phyloP scores from a whole-genome alignment of 2,888 invertebrate species.

The Drosophila peninsularis region DNA sequence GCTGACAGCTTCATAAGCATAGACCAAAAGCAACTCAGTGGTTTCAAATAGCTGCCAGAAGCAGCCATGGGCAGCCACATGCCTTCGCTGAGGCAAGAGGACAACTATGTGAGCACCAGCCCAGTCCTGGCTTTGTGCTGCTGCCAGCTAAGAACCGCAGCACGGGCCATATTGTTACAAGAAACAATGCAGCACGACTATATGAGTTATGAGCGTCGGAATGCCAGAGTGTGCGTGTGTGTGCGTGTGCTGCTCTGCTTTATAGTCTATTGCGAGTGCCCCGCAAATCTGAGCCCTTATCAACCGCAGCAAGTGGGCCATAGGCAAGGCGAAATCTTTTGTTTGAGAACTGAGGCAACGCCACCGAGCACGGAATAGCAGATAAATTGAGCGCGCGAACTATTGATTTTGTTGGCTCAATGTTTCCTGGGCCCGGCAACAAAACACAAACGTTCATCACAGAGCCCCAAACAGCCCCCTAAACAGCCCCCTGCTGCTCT shows the following conservation, averaged over 20 bases:
- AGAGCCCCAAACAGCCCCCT: not conserved
- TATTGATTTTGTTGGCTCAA: conserved; percentile 65
- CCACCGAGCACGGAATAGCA: conserved; percentile 35
- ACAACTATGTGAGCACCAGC: conserved; percentile 32
- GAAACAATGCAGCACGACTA: conserved; percentile 66
- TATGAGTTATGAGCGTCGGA: conserved; percentile 59
- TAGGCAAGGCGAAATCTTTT: conserved; percentile 55
- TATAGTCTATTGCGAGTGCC: conserved; percentile 58
- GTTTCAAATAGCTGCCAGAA: conserved; percentile 71
- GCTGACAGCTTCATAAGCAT: conserved; percentile 72
- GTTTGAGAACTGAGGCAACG: conserved; percentile 59
- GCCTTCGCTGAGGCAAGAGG: conserved; percentile 46
- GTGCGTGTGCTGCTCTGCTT: conserved; percentile 31
- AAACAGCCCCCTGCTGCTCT: too few species aligned
- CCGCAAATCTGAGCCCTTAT: conserved; percentile 16
- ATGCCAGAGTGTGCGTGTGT: conserved; percentile 17
- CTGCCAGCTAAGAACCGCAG: conserved; percentile 28
- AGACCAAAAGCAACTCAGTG: conserved; percentile 67
- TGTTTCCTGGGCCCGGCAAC: conserved; percentile 22
- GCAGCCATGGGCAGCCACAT: conserved; percentile 58
- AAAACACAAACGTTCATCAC: not conserved
- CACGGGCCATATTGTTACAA: conserved; percentile 64
- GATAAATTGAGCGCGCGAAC: conserved; percentile 66
- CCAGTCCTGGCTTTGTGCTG: not conserved
- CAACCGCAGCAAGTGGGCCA: conserved; percentile 39